Evolutionary conservation across 1,140 invertebrate species (phyloP).

Genomic region (Heterodera schachtii): DNA sequence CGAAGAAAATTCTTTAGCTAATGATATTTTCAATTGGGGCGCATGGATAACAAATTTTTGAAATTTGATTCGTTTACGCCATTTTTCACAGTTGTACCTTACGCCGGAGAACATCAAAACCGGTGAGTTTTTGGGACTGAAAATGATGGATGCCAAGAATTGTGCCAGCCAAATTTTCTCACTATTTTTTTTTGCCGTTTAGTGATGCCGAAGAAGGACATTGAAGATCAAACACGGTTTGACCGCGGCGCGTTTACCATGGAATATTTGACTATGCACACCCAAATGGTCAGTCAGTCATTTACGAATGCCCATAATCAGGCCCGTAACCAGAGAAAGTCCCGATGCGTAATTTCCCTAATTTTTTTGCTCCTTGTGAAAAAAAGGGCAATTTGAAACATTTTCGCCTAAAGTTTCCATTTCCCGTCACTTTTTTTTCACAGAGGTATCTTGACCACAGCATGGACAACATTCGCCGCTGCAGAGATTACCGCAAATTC

Average conservation of each 20-base stretch:
- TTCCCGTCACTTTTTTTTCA: constrained; percentile 4
- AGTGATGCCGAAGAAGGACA: constrained; percentile 57
- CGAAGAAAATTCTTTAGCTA: no score
- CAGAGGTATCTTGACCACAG: constrained; percentile 61
- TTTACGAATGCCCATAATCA: no score
- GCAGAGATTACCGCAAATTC: constrained; percentile 52
- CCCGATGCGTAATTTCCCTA: no score
- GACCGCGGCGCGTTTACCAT: neutral
- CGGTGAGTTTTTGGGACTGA: constrained; percentile 36
- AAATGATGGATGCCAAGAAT: no score
- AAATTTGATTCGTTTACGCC: neutral
- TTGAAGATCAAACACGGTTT: neutral
- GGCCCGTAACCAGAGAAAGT: no score
- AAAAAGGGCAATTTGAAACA: no score
- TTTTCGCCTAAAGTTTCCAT: no score
- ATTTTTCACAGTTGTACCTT: constrained; percentile 49
- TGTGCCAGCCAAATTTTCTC: no score
- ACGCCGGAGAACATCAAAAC: constrained; percentile 53
- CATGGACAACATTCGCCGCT: constrained; percentile 58
- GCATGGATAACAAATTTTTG: neutral
- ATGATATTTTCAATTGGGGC: no score
- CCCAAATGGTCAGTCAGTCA: neutral
- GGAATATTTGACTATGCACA: constrained; percentile 3
- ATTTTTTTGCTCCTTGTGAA: no score
- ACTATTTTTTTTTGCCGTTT: constrained; percentile 1